Conservation (phyloP, 2,888 invertebrate species). For the Oxystoma pomonae region DNA sequence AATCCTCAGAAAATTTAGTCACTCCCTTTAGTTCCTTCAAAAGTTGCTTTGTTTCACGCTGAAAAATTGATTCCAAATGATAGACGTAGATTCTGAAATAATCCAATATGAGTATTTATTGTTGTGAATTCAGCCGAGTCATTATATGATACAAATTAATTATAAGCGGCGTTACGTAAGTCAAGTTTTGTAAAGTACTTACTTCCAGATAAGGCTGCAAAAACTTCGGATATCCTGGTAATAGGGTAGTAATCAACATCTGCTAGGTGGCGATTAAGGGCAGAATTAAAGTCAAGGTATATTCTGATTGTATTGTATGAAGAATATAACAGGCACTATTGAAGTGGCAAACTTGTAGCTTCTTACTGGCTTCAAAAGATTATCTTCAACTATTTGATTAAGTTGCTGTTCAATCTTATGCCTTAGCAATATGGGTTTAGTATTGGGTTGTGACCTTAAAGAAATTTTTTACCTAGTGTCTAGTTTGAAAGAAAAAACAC, state of each 20-base stretch:
- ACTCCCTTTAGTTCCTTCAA: neutral
- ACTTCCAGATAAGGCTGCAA: neutral
- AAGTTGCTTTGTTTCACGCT: neutral
- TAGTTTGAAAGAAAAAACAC: neutral
- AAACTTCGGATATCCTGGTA: neutral
- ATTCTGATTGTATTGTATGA: neutral
- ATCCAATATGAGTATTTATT: neutral
- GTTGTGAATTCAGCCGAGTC: neutral
- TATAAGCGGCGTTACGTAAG: slow-evolving; percentile 1
- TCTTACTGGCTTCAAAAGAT: neutral
- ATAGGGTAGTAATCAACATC: neutral
- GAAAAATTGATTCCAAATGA: neutral
- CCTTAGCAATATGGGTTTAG: neutral
- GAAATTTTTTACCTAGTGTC: neutral
- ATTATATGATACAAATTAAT: neutral
- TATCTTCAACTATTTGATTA: neutral
- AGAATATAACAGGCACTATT: neutral
- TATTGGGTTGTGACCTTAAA: neutral
- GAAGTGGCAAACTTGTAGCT: neutral
- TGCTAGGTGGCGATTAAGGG: neutral
- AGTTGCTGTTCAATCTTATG: neutral
- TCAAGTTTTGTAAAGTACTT: slow-evolving; percentile 2
- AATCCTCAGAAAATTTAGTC: neutral
- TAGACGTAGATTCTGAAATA: neutral
- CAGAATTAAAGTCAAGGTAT: neutral